These are phyloP conservation scores for Micronisus gabar DNA, from an alignment of 2,113 vertebrate genomes.

Conservation along the genomic window DNA sequence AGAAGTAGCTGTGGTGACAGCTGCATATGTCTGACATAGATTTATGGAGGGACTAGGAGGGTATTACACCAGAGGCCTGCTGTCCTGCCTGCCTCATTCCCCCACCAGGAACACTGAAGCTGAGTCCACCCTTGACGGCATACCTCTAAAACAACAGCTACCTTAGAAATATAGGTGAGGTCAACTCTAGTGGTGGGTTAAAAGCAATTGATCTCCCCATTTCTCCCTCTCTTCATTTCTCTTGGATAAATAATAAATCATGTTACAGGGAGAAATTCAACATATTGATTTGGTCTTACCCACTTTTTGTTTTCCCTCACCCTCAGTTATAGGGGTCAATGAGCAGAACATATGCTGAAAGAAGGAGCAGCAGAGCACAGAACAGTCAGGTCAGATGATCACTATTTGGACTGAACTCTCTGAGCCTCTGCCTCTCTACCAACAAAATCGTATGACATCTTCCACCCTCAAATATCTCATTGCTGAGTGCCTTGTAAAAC, in stretches of 20 bases:
- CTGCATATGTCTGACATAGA: neutral
- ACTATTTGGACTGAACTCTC: constrained; percentile 36
- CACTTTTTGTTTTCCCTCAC: neutral
- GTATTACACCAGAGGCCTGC: neutral
- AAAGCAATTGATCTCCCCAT: neutral
- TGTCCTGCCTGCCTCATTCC: neutral
- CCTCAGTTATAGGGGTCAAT: neutral
- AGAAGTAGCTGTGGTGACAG: neutral
- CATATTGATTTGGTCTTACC: neutral
- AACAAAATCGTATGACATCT: constrained; percentile 39
- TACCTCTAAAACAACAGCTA: neutral
- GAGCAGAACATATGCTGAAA: neutral
- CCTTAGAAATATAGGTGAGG: neutral
- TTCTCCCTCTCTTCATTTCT: neutral
- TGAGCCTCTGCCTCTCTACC: constrained; percentile 42
- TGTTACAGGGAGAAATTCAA: neutral
- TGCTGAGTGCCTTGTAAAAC: neutral
- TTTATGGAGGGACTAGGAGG: neutral
- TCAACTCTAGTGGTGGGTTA: neutral
- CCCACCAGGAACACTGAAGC: neutral
- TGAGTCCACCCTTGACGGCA: neutral
- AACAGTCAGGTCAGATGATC: constrained; percentile 8
- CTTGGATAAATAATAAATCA: neutral
- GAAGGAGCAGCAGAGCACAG: neutral
- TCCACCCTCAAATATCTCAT: constrained; percentile 42